A percentile compares a stretch with the other conserved stretches of the same genome.
Evolutionary conservation across 2,797 vertebrate species (phyloP).

Genomic region (Naso thynnoides): DNA sequence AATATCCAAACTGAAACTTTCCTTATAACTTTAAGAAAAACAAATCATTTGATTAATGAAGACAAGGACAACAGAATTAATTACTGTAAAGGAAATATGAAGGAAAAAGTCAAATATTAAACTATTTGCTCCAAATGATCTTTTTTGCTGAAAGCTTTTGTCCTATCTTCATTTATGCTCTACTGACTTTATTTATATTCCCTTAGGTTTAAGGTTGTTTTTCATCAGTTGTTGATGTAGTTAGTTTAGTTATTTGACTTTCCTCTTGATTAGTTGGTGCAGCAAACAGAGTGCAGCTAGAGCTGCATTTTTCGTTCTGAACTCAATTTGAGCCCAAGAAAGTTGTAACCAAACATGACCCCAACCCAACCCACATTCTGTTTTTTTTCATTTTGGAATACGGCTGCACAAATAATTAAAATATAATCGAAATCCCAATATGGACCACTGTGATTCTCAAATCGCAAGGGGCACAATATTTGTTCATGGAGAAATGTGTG

Average conservation of each 20-base stretch:
- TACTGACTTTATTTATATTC: background rate
- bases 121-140: too few relatives aligned
- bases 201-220: background rate
- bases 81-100: background rate
- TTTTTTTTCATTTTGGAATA: too few relatives aligned
- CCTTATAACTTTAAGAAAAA: background rate
- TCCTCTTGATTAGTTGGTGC: too few relatives aligned
- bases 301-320: too few relatives aligned
- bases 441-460: too few relatives aligned
- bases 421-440: too few relatives aligned
- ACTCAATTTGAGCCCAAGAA: too few relatives aligned
- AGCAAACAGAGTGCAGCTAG: background rate
- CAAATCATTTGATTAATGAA: background rate
- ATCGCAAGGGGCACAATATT: too few relatives aligned
- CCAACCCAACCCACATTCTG: too few relatives aligned
- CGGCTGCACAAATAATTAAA: too few relatives aligned
- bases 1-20: background rate
- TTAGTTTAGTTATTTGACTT: background rate
- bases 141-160: background rate
- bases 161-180: background rate
- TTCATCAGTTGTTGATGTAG: background rate
- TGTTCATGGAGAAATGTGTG: too few relatives aligned
- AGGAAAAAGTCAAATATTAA: conserved; percentile 4
- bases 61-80: background rate
- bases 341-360: too few relatives aligned